Evolutionary conservation across 2,113 vertebrate genomes (phyloP).

Genomic region (Crotalus horridus): DNA sequence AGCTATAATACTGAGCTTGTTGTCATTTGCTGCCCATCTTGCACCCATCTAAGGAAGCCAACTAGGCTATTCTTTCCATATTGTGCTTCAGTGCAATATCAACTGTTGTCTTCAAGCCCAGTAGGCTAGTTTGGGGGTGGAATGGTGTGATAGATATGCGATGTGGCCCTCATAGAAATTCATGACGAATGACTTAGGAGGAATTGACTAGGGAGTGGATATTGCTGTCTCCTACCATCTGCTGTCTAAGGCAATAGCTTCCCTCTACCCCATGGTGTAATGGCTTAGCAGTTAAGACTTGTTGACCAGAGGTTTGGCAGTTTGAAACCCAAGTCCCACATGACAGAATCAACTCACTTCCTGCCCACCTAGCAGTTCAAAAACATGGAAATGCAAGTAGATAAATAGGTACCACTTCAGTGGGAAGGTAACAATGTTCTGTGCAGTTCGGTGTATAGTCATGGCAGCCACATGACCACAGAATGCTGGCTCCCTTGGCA

Average conservation of each 20-base stretch:
- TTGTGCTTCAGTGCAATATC: background rate
- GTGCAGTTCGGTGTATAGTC: background rate
- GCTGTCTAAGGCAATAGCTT: background rate
- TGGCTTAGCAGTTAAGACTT: background rate
- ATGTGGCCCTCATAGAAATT: background rate
- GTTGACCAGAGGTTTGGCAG: background rate
- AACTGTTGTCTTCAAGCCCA: background rate
- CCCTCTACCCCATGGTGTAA: accelerated
- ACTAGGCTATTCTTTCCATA: background rate
- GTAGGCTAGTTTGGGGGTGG: background rate
- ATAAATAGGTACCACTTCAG: background rate
- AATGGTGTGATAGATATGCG: background rate
- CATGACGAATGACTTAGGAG: background rate
- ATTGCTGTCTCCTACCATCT: background rate
- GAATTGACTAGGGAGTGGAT: background rate
- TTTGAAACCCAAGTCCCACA: background rate
- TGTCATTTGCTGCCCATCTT: background rate
- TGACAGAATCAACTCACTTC: background rate
- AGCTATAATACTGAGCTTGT: background rate
- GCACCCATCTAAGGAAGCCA: background rate
- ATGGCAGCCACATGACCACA: background rate
- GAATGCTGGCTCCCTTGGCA: background rate
- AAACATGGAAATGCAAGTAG: background rate
- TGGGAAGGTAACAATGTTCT: background rate
- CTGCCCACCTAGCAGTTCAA: background rate